Conservation (phyloP, 1,140 invertebrate species). For the Agraylea sexmaculata region DNA sequence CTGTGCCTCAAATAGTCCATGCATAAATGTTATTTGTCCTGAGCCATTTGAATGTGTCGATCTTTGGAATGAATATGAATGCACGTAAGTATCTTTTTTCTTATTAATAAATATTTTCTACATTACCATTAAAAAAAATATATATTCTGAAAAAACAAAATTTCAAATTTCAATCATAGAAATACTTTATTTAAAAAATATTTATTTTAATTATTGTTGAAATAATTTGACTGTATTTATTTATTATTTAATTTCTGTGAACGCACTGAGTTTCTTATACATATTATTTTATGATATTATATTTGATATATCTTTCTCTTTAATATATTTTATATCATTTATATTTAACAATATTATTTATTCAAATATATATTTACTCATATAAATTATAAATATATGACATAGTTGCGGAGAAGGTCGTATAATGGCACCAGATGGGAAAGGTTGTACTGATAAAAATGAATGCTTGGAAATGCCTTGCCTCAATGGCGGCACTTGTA, state of each 20-base stretch:
- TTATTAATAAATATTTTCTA: slow-evolving; percentile 7
- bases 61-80: slow-evolving; percentile 93
- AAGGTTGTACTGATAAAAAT: slow-evolving; percentile 87
- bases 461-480: slow-evolving; percentile 88
- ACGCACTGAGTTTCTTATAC: slow-evolving; percentile 30
- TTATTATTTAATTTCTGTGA: slow-evolving; percentile 15
- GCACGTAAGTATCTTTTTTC: slow-evolving; percentile 69
- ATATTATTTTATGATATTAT: slow-evolving; percentile 18
- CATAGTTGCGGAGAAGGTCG: slow-evolving; percentile 82
- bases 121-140: slow-evolving; percentile 7
- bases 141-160: slow-evolving; percentile 1
- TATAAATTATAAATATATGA: slow-evolving; percentile 13
- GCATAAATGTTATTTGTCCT: slow-evolving; percentile 80
- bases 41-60: slow-evolving; percentile 93
- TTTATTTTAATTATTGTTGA: slow-evolving; percentile 4
- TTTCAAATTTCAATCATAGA: not conserved
- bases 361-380: slow-evolving; percentile 9
- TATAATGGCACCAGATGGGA: slow-evolving; percentile 74
- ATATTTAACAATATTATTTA: not conserved
- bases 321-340: slow-evolving; percentile 8
- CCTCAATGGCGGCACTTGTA: slow-evolving; percentile 78
- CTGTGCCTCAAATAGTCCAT: slow-evolving; percentile 89
- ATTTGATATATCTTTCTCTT: slow-evolving; percentile 5
- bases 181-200: slow-evolving; percentile 8
- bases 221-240: slow-evolving; percentile 2